A percentile compares a stretch with the other conserved stretches of the same genome.
Evolutionary conservation across 2,888 invertebrate genomes (phyloP).

Genomic region (Lithosia quadra): DNA sequence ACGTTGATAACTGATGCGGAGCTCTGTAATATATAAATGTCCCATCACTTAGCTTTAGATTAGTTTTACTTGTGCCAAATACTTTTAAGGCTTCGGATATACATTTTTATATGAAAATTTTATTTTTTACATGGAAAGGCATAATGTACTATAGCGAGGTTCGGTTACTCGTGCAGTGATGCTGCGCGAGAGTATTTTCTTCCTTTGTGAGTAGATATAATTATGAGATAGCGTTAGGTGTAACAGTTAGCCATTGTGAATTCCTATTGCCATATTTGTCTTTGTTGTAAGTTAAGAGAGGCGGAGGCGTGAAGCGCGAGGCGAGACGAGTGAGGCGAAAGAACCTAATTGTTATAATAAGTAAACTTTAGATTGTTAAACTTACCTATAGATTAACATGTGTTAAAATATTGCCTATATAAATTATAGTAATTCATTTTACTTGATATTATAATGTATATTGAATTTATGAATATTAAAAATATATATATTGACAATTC

Average conservation of each 20-base stretch:
- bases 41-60: slow-evolving; percentile 72
- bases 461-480: slow-evolving; percentile 87
- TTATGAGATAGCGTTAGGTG: slow-evolving; percentile 58
- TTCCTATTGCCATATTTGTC: slow-evolving; percentile 84
- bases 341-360: slow-evolving; percentile 77
- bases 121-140: slow-evolving; percentile 75
- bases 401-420: slow-evolving; percentile 87
- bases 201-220: slow-evolving; percentile 60
- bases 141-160: slow-evolving; percentile 71
- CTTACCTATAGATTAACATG: slow-evolving; percentile 86
- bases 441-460: slow-evolving; percentile 87
- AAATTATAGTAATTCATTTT: slow-evolving; percentile 87
- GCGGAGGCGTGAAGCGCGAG: slow-evolving; percentile 35
- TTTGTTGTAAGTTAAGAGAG: slow-evolving; percentile 71
- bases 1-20: slow-evolving; percentile 70
- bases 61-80: slow-evolving; percentile 75
- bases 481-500: slow-evolving; percentile 86
- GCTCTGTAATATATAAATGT: slow-evolving; percentile 77
- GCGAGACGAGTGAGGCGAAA: slow-evolving; percentile 50
- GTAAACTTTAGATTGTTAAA: slow-evolving; percentile 84
- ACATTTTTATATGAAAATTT: slow-evolving; percentile 64
- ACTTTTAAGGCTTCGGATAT: slow-evolving; percentile 71
- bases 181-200: slow-evolving; percentile 74
- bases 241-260: slow-evolving; percentile 77
- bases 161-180: slow-evolving; percentile 74